Conservation (phyloP, 2,888 invertebrate species). For the Harmothoe impar region DNA sequence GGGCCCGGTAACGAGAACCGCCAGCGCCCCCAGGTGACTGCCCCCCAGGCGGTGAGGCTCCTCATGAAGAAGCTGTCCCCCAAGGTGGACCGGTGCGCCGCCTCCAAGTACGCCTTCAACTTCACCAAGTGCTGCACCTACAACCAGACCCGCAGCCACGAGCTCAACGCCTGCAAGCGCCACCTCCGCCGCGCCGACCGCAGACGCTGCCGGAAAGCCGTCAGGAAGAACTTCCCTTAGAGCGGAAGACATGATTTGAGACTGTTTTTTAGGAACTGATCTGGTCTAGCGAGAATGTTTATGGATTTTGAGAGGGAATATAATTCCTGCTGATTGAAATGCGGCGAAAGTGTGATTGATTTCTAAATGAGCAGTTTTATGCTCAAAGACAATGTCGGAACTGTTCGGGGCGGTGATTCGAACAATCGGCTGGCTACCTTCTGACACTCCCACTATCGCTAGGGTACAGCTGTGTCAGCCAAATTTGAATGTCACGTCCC, state of each 20-base stretch:
- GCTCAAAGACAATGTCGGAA: neutral
- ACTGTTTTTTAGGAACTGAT: neutral
- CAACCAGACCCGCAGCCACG: slow-evolving; percentile 70
- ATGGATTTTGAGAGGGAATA: neutral
- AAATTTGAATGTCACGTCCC: too few relatives aligned
- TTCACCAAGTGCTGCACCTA: slow-evolving; percentile 75
- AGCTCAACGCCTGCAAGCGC: slow-evolving; percentile 71
- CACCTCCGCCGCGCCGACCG: slow-evolving; percentile 54
- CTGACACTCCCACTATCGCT: too few relatives aligned
- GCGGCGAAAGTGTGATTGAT: neutral
- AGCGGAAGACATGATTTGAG: too few relatives aligned
- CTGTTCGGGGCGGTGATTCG: neutral
- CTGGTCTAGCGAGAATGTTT: neutral
- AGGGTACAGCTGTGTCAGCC: too few relatives aligned
- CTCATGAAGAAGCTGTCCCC: slow-evolving; percentile 68
- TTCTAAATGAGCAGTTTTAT: neutral
- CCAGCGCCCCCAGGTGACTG: neutral
- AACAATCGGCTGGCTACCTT: too few relatives aligned
- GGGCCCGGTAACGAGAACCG: slow-evolving; percentile 50
- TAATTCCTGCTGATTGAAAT: neutral
- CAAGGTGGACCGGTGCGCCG: slow-evolving; percentile 74
- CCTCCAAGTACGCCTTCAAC: slow-evolving; percentile 71
- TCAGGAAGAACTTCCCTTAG: slow-evolving; percentile 37
- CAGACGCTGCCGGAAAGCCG: slow-evolving; percentile 36
- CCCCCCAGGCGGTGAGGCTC: neutral